Conservation (phyloP, 2,113 vertebrate species). For the Erythrocercus mccallii region DNA sequence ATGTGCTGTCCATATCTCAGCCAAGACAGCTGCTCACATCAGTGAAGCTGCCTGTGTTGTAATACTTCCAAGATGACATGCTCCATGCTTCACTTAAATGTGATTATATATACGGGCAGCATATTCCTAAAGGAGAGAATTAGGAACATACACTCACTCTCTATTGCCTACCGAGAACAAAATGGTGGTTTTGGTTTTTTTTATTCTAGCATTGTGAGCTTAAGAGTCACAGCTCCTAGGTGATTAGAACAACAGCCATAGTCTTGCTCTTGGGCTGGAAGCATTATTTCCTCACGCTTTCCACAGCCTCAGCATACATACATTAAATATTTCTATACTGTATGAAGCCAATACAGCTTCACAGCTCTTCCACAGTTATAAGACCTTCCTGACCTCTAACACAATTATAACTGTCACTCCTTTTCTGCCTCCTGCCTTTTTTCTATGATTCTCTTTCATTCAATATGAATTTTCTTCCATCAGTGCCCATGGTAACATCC, state of each 20-base stretch:
- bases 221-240: background rate
- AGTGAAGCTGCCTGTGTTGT: background rate
- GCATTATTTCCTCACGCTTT: background rate
- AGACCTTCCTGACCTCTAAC: background rate
- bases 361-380: background rate
- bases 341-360: background rate
- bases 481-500: conserved; percentile 70
- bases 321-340: background rate
- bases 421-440: background rate
- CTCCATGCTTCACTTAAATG: background rate
- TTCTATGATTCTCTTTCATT: conserved; percentile 12
- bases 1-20: background rate
- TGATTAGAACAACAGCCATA: background rate
- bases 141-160: background rate
- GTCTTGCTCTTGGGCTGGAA: background rate
- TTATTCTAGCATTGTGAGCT: background rate
- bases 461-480: conserved; percentile 50
- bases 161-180: background rate
- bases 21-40: background rate
- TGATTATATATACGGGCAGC: background rate
- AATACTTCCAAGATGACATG: background rate
- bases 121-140: background rate
- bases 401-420: background rate
- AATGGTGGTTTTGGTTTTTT: background rate
- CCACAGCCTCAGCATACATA: background rate